Evolutionary conservation across 2,888 invertebrate species (phyloP).

Genomic region (Bruchidius siliquastri): DNA sequence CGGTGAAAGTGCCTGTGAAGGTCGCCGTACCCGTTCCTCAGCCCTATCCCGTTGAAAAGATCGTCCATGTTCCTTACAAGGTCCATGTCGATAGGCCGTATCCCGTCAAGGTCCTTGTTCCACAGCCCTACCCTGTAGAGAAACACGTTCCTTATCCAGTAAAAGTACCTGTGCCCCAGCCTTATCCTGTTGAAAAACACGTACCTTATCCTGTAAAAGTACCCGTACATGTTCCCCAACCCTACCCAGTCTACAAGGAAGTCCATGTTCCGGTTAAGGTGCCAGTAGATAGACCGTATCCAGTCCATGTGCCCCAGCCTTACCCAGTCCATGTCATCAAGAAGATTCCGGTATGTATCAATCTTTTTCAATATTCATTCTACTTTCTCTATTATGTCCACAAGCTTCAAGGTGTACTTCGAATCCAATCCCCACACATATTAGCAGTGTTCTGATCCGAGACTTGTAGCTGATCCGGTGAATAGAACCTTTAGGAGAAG

Average conservation of each 20-base stretch:
- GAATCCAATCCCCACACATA: too few relatives aligned
- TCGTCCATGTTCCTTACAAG: slow-evolving; percentile 63
- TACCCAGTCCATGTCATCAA: slow-evolving; percentile 65
- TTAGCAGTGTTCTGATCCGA: too few relatives aligned
- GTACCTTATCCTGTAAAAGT: slow-evolving; percentile 72
- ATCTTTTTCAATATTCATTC: too few relatives aligned
- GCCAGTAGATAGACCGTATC: slow-evolving; percentile 65
- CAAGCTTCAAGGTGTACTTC: too few relatives aligned
- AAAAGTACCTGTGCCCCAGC: slow-evolving; percentile 69
- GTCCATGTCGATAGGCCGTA: slow-evolving; percentile 73
- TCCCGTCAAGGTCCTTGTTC: slow-evolving; percentile 73
- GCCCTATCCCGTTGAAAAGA: slow-evolving; percentile 75
- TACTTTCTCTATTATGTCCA: too few relatives aligned
- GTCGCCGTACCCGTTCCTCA: slow-evolving; percentile 73
- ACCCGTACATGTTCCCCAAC: slow-evolving; percentile 70
- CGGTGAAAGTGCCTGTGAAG: slow-evolving; percentile 73
- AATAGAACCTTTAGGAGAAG: too few relatives aligned
- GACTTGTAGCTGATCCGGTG: too few relatives aligned
- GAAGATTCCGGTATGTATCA: slow-evolving; percentile 51
- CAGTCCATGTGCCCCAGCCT: slow-evolving; percentile 64
- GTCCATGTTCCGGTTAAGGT: slow-evolving; percentile 68
- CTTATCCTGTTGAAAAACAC: slow-evolving; percentile 74
- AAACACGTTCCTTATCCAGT: slow-evolving; percentile 71
- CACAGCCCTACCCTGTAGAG: slow-evolving; percentile 76
- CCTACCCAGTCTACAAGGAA: slow-evolving; percentile 65